Evolutionary conservation across 2,113 vertebrate genomes (phyloP).

Genomic region (Antechinus flavipes): DNA sequence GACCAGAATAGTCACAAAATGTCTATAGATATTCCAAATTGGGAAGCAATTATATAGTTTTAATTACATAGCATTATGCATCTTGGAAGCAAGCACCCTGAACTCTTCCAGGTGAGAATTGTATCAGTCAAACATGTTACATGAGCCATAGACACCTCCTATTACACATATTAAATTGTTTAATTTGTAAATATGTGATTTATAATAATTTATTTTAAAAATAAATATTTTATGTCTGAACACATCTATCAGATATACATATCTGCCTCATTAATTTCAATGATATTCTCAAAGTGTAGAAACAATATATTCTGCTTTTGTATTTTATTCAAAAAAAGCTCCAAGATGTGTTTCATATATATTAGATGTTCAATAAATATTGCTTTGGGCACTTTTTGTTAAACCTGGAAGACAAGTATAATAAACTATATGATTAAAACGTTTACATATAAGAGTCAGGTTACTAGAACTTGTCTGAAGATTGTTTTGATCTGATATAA

Average conservation of each 20-base stretch:
- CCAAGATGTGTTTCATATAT: neutral
- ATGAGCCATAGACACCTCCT: neutral
- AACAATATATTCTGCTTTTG: neutral
- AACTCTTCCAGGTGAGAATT: neutral
- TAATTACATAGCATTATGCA: neutral
- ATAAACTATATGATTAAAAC: neutral
- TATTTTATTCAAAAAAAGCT: neutral
- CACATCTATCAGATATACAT: neutral
- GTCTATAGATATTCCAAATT: neutral
- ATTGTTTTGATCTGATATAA: neutral
- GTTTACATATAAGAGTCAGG: neutral
- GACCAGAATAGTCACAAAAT: neutral
- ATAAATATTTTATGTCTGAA: neutral
- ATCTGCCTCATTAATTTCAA: neutral
- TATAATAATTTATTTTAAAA: neutral
- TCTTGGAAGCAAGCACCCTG: neutral
- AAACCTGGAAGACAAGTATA: neutral
- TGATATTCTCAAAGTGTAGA: neutral
- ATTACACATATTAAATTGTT: neutral
- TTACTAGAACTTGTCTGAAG: neutral
- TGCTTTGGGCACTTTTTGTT: neutral
- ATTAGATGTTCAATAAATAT: neutral
- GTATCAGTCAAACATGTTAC: neutral
- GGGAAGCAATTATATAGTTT: neutral
- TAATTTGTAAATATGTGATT: neutral